Percentiles rank a stretch among this genome's conserved stretches.
phyloP scores from a whole-genome alignment of 2,113 vertebrate species.

The Prionailurus viverrinus region DNA sequence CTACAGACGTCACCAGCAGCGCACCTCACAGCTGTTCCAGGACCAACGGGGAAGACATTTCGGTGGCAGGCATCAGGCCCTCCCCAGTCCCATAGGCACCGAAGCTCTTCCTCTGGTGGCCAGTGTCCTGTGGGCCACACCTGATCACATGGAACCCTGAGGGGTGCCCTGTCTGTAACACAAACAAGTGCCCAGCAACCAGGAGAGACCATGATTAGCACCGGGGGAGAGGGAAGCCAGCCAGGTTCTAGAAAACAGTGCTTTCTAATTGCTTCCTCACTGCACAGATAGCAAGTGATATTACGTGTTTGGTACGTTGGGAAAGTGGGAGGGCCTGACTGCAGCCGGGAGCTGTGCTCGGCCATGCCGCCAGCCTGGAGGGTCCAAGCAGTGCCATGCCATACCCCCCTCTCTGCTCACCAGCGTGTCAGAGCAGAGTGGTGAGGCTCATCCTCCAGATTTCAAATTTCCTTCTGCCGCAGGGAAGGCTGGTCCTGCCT shows the following conservation, averaged over 20 bases:
- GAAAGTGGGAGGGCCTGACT: not conserved
- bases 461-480: not conserved
- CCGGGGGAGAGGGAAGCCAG: no score
- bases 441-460: not conserved
- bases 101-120: not conserved
- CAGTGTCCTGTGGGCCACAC: not conserved
- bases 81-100: not conserved
- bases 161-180: not conserved
- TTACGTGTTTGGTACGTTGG: accelerated
- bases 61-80: not conserved
- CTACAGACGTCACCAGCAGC: not conserved
- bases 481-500: not conserved
- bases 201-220: accelerated
- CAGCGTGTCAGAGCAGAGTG: not conserved
- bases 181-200: not conserved
- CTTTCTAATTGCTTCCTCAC: no score
- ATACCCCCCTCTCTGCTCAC: not conserved
- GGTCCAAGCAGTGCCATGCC: accelerated
- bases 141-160: accelerated
- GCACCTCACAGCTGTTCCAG: not conserved
- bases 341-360: no score
- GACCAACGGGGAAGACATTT: not conserved
- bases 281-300: not conserved
- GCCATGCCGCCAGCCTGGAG: not conserved
- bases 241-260: not conserved